Conservation (phyloP, 2,113 vertebrate genomes). For the Erinaceus europaeus region DNA sequence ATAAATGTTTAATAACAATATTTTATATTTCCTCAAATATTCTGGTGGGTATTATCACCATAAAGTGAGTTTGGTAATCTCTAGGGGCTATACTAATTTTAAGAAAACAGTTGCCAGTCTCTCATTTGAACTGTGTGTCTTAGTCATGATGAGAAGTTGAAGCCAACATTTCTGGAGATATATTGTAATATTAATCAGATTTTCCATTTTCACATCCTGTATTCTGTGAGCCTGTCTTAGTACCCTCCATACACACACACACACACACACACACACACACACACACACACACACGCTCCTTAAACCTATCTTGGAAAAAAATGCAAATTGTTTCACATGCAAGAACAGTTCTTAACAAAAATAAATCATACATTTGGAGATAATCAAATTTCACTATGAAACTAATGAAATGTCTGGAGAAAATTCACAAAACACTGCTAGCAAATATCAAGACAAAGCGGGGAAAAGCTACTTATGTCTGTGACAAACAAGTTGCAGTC, state of each 20-base stretch:
- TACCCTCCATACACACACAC: background rate
- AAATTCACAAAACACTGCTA: background rate
- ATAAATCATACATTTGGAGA: background rate
- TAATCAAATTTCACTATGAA: background rate
- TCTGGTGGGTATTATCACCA: constrained; percentile 36
- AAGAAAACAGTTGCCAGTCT: constrained; percentile 13
- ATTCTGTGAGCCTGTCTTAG: background rate
- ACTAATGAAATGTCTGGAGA: background rate
- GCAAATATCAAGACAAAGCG: background rate
- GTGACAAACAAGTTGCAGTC: background rate
- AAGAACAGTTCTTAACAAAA: background rate
- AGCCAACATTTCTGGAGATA: background rate
- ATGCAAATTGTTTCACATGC: background rate
- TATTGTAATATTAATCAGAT: background rate
- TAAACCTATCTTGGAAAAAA: background rate
- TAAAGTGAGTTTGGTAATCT: constrained; percentile 51
- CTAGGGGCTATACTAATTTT: constrained; percentile 48
- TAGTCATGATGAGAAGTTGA: background rate
- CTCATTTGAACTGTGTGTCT: constrained; percentile 39
- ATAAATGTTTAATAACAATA: constrained; percentile 71
- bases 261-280: too few relatives aligned
- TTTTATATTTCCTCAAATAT: constrained; percentile 70
- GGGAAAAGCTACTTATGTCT: background rate
- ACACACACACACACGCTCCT: background rate
- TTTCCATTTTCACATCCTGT: background rate